These are phyloP conservation scores for Alitta virens DNA, from an alignment of 2,888 invertebrate species.

Conservation along the genomic window DNA sequence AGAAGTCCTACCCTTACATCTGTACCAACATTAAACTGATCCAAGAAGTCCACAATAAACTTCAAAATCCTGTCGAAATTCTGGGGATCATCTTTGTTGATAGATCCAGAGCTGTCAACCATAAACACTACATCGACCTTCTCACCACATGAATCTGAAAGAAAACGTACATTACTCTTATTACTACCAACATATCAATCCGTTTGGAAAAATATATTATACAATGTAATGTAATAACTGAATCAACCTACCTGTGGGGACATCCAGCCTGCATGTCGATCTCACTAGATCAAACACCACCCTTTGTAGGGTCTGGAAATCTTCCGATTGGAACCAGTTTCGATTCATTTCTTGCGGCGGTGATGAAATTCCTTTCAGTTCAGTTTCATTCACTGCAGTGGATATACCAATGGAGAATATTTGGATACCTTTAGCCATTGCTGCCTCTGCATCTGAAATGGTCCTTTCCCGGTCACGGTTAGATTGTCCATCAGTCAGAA, in stretches of 20 bases:
- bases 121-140: not conserved
- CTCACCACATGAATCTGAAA: not conserved
- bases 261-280: not conserved
- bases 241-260: no score
- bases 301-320: constrained; percentile 6
- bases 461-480: constrained; percentile 10
- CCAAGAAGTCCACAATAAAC: not conserved
- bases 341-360: constrained; percentile 10
- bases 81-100: not conserved
- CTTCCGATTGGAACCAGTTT: constrained; percentile 9
- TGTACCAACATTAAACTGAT: not conserved
- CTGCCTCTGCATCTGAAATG: constrained; percentile 4
- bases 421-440: constrained; percentile 11
- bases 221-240: no score
- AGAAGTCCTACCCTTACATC: not conserved
- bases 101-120: not conserved
- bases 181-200: no score
- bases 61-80: not conserved
- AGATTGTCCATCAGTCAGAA: constrained; percentile 15
- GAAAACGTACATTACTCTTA: not conserved
- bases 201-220: no score
- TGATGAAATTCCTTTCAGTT: constrained; percentile 8
- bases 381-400: not conserved
- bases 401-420: constrained; percentile 17
- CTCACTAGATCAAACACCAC: not conserved